These are phyloP conservation scores for Okamejei kenojei DNA, from an alignment of 2,797 vertebrate genomes.

Conservation along the genomic window DNA sequence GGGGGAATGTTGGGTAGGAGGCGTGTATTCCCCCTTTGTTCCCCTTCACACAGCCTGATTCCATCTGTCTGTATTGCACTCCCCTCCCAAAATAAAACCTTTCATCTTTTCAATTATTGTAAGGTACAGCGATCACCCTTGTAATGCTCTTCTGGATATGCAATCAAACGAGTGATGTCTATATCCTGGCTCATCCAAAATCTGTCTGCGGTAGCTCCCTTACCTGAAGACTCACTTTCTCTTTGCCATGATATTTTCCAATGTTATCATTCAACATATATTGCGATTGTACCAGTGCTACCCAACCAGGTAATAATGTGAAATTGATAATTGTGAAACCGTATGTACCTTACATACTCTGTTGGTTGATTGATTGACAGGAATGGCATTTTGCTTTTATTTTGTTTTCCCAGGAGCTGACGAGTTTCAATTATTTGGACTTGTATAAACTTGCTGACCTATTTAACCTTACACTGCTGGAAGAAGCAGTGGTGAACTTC, in stretches of 20 bases:
- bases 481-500: constrained; percentile 87
- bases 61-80: too few species aligned
- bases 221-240: neutral
- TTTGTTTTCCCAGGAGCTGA: constrained; percentile 74
- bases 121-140: neutral
- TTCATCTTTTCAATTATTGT: too few species aligned
- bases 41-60: too few species aligned
- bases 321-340: neutral
- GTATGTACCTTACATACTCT: neutral
- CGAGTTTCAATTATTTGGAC: constrained; percentile 94
- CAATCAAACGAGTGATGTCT: neutral
- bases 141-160: neutral
- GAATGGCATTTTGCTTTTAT: constrained; percentile 47
- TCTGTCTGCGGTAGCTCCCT: neutral
- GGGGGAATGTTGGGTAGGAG: too few species aligned
- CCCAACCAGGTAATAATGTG: neutral
- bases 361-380: neutral
- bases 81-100: too few species aligned
- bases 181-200: neutral
- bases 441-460: constrained; percentile 92
- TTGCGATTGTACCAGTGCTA: neutral
- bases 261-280: neutral
- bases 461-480: constrained; percentile 88
- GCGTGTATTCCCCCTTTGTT: too few species aligned
- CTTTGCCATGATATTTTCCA: neutral